phyloP scores from a whole-genome alignment of 1,140 invertebrate genomes.

The Musca domestica region DNA sequence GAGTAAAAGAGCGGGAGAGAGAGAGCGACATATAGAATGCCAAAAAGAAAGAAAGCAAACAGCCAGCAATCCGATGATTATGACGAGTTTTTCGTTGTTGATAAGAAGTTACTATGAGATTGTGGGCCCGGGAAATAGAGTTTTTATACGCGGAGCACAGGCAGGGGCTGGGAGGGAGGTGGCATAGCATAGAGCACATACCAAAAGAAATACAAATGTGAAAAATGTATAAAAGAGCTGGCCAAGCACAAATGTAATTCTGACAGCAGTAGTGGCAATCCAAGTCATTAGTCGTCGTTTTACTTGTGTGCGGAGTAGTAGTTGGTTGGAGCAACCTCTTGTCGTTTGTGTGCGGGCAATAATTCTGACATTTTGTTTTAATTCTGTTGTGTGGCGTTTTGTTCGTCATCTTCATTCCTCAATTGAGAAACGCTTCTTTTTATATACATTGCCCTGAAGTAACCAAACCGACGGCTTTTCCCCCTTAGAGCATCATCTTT shows the following conservation, averaged over 20 bases:
- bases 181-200: neutral
- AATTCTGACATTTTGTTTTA: too few relatives aligned
- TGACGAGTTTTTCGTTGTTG: neutral
- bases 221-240: constrained; percentile 11
- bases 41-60: neutral
- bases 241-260: neutral
- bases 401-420: neutral
- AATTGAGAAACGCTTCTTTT: neutral
- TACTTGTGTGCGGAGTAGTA: too few relatives aligned
- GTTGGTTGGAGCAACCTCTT: too few relatives aligned
- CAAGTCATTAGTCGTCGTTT: neutral
- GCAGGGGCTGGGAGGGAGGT: neutral
- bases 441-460: too few relatives aligned
- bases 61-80: neutral
- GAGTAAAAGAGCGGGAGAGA: neutral
- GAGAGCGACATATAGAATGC: neutral
- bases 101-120: neutral
- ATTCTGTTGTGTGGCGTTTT: too few relatives aligned
- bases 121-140: neutral
- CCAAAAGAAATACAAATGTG: neutral
- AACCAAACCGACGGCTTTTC: too few relatives aligned
- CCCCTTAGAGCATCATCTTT: too few relatives aligned
- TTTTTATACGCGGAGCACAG: neutral
- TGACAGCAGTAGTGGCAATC: constrained; percentile 9
- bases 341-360: too few relatives aligned